Evolutionary conservation across 2,888 invertebrate species (phyloP).

Genomic region (Drosophila engyochracea): DNA sequence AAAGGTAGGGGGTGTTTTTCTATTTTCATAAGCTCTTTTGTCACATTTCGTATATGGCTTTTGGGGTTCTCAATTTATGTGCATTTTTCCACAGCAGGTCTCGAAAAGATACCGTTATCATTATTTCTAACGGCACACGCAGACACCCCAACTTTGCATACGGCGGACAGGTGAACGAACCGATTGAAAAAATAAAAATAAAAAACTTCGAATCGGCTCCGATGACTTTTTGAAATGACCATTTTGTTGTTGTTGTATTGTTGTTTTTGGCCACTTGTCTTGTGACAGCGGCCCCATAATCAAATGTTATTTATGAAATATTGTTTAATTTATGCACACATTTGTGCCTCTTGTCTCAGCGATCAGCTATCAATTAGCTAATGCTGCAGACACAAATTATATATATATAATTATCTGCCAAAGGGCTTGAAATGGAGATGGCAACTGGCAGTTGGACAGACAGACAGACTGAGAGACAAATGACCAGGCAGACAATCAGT

Average conservation of each 20-base stretch:
- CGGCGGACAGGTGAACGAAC: constrained; percentile 69
- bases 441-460: constrained; percentile 10
- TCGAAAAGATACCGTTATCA: constrained; percentile 61
- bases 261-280: constrained; percentile 46
- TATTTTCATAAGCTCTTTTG: constrained; percentile 45
- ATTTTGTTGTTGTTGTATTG: constrained; percentile 31
- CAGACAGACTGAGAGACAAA: neutral
- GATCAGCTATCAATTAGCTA: constrained; percentile 63
- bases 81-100: constrained; percentile 47
- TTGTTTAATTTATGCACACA: constrained; percentile 66
- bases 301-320: constrained; percentile 69
- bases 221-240: constrained; percentile 74
- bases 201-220: constrained; percentile 7
- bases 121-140: constrained; percentile 63
- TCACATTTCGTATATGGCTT: constrained; percentile 53
- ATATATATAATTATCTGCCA: constrained; percentile 8
- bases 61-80: constrained; percentile 50
- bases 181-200: constrained; percentile 1
- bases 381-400: constrained; percentile 56
- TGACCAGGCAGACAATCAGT: neutral
- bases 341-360: neutral
- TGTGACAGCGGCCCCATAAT: constrained; percentile 49
- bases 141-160: constrained; percentile 52
- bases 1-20: constrained; percentile 36
- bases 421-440: constrained; percentile 18